Conservation (phyloP, 1,140 invertebrate species). For the Ooceraea biroi region DNA sequence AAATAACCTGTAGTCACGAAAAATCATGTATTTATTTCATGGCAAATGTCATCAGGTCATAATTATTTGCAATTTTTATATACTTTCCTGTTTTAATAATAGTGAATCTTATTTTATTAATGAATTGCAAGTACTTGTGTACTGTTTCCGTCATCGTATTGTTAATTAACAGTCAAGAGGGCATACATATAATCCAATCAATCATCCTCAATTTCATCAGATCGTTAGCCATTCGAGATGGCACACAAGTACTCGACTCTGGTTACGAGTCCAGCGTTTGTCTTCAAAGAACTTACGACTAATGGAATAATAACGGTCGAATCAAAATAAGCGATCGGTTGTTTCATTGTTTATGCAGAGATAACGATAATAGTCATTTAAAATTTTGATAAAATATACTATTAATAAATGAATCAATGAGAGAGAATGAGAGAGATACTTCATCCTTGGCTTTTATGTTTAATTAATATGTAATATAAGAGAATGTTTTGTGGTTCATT, state of each 20-base stretch:
- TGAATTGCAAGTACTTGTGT: constrained; percentile 18
- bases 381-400: not conserved
- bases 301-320: constrained; percentile 31
- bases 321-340: constrained; percentile 19
- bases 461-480: not conserved
- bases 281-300: constrained; percentile 19
- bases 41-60: not conserved
- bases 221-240: constrained; percentile 59
- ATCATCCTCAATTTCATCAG: constrained; percentile 52
- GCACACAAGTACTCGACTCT: constrained; percentile 38
- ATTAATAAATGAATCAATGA: not conserved
- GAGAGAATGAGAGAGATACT: too few relatives aligned
- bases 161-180: constrained; percentile 56
- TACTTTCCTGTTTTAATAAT: not conserved
- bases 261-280: constrained; percentile 41
- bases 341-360: not conserved
- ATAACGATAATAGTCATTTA: not conserved
- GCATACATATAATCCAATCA: constrained; percentile 29
- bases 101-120: constrained; percentile 37
- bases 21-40: not conserved
- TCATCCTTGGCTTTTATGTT: not conserved
- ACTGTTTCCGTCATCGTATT: constrained; percentile 33
- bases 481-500: not conserved
- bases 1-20: not conserved
- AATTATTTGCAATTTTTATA: not conserved